These are phyloP conservation scores for Hedya salicella DNA, from an alignment of 2,888 invertebrate species.

Conservation along the genomic window DNA sequence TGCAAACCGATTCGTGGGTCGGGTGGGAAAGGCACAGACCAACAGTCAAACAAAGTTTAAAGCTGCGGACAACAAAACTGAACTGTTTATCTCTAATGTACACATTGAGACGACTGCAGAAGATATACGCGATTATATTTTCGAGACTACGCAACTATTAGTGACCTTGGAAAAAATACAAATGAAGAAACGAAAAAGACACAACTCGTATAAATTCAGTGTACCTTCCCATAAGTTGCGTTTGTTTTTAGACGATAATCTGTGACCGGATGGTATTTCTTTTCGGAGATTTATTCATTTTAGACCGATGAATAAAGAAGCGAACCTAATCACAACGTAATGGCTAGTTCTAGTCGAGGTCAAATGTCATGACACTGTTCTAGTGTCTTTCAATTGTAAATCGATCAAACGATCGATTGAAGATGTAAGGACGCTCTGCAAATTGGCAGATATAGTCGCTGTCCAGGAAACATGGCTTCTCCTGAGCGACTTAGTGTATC, in stretches of 20 bases:
- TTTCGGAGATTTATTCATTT: background rate
- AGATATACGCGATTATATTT: slow-evolving; percentile 1
- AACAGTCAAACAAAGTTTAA: background rate
- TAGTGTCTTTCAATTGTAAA: too few relatives aligned
- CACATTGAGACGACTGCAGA: background rate
- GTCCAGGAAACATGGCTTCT: too few relatives aligned
- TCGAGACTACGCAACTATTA: background rate
- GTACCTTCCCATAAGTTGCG: too few relatives aligned
- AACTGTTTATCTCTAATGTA: background rate
- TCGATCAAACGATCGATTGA: background rate
- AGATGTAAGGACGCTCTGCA: too few relatives aligned
- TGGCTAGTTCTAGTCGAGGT: too few relatives aligned
- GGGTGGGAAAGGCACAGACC: background rate
- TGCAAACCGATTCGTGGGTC: background rate
- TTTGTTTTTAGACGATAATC: too few relatives aligned
- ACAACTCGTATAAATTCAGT: too few relatives aligned
- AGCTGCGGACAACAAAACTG: background rate
- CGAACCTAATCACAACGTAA: too few relatives aligned
- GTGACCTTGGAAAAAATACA: too few relatives aligned
- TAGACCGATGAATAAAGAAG: background rate
- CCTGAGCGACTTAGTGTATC: too few relatives aligned
- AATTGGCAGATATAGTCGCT: too few relatives aligned
- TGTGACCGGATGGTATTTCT: background rate
- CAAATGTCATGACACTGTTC: background rate
- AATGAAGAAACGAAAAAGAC: too few relatives aligned